These are phyloP conservation scores for Mimachlamys varia DNA, from an alignment of 2,888 invertebrate species.

Conservation along the genomic window DNA sequence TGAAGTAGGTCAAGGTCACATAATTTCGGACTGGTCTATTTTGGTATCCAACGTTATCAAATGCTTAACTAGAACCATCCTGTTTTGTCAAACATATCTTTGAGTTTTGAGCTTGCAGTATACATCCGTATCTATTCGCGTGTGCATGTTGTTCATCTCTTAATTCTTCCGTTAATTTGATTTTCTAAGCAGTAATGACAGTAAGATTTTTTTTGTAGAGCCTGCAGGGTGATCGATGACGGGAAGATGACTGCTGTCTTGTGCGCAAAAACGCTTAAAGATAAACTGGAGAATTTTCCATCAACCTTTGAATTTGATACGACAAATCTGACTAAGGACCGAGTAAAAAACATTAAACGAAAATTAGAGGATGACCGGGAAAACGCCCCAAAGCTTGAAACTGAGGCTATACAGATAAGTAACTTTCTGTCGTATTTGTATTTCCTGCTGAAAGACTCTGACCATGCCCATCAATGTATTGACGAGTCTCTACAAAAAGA, in stretches of 20 bases:
- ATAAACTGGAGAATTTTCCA: background rate
- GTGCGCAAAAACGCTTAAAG: background rate
- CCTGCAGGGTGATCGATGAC: background rate
- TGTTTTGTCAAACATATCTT: too few species aligned
- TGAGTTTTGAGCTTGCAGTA: too few species aligned
- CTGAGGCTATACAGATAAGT: background rate
- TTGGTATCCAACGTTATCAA: too few species aligned
- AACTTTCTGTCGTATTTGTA: background rate
- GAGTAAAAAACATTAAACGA: background rate
- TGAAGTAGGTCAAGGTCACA: too few species aligned
- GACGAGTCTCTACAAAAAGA: background rate
- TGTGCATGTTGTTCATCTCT: too few species aligned
- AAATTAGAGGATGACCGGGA: background rate
- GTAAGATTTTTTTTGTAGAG: background rate
- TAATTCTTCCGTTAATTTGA: too few species aligned
- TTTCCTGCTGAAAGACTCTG: background rate
- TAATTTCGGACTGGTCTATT: too few species aligned
- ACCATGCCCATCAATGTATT: background rate
- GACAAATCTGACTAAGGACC: background rate
- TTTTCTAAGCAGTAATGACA: too few species aligned
- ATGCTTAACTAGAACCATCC: too few species aligned
- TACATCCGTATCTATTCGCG: too few species aligned
- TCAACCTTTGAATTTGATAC: background rate
- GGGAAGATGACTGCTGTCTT: background rate
- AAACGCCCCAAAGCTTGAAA: background rate